Evolutionary conservation across 2,888 invertebrate genomes (phyloP).

Genomic region (Ornithoptera priamus): DNA sequence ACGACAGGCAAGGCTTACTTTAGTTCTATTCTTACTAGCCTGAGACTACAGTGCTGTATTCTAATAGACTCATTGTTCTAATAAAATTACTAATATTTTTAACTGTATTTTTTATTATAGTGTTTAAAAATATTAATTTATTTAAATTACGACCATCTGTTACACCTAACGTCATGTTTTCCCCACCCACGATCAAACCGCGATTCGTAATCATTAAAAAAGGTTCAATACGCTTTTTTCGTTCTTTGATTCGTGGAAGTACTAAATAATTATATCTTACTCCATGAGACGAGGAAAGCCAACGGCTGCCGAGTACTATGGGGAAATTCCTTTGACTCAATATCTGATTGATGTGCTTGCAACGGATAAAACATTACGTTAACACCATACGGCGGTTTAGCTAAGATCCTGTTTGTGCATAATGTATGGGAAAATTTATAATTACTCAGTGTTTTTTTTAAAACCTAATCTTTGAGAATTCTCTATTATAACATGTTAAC

Average conservation of each 20-base stretch:
- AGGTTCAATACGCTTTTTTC: constrained; percentile 8
- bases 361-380: background rate
- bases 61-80: no score
- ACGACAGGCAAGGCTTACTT: no score
- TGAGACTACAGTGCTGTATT: no score
- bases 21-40: no score
- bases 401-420: constrained; percentile 5
- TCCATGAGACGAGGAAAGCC: constrained; percentile 13
- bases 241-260: background rate
- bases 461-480: background rate
- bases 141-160: background rate
- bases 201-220: constrained; percentile 26
- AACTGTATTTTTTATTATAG: no score
- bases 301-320: background rate
- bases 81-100: no score
- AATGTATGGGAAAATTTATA: background rate
- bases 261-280: constrained; percentile 5
- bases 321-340: constrained; percentile 12
- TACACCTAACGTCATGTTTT: background rate
- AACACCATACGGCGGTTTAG: background rate
- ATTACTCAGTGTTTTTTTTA: background rate
- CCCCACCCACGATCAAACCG: constrained; percentile 3
- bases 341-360: constrained; percentile 6
- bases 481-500: no score
- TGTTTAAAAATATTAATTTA: background rate